A percentile compares a stretch with the other conserved stretches of the same genome.
Evolutionary conservation across 2,113 vertebrate genomes (phyloP).

Genomic region (Coreoperca whiteheadi): DNA sequence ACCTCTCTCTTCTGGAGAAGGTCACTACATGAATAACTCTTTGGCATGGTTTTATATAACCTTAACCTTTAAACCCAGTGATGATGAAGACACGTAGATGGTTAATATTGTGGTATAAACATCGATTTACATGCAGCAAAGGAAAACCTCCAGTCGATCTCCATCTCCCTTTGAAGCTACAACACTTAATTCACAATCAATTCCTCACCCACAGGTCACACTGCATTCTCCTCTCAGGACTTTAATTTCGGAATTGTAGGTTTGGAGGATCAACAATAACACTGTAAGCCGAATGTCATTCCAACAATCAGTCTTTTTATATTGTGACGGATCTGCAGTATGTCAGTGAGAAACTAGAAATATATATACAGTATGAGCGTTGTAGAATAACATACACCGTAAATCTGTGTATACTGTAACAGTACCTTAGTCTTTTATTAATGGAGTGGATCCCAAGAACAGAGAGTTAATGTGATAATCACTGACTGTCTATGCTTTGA

Average conservation of each 20-base stretch:
- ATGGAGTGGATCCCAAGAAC: constrained; percentile 28
- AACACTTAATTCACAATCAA: constrained; percentile 1
- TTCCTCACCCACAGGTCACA: constrained; percentile 24
- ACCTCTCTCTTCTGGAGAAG: neutral
- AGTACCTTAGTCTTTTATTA: constrained; percentile 56
- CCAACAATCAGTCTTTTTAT: constrained; percentile 54
- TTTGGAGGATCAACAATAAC: constrained; percentile 32
- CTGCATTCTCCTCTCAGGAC: constrained; percentile 75
- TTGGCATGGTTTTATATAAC: neutral
- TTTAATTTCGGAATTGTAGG: constrained; percentile 38
- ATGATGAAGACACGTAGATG: neutral
- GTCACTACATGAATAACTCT: neutral
- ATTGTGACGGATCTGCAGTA: constrained; percentile 63
- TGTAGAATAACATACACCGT: constrained; percentile 64
- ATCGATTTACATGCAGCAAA: constrained; percentile 22
- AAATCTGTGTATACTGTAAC: constrained; percentile 61
- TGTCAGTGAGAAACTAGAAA: constrained; percentile 44
- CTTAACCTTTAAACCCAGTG: constrained; percentile 9
- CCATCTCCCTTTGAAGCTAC: constrained; percentile 15
- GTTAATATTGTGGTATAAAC: neutral
- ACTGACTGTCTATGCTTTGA: constrained; percentile 58
- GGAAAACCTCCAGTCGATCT: neutral
- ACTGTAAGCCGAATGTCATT: constrained; percentile 64
- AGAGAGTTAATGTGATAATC: constrained; percentile 42
- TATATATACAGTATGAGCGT: constrained; percentile 50